phyloP scores from a whole-genome alignment of 2,888 invertebrate genomes.

The Metacarcinus magister region DNA sequence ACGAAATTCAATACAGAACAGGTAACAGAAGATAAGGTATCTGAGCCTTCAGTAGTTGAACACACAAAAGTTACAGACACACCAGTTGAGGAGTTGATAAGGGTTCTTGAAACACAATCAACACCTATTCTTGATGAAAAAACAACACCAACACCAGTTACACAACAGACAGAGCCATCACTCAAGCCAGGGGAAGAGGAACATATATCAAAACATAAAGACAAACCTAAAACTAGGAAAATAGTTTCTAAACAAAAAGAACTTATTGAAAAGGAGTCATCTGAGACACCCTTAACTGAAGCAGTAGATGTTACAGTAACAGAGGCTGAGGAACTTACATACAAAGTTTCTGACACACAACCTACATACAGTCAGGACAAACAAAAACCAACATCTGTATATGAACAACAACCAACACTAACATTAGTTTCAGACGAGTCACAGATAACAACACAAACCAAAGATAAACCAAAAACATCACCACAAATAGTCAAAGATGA shows the following conservation, averaged over 20 bases:
- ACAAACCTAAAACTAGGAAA: not conserved
- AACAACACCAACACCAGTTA: conserved; percentile 46
- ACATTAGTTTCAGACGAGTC: not conserved
- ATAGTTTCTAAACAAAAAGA: not conserved
- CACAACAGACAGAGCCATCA: conserved; percentile 46
- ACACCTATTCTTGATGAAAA: not conserved
- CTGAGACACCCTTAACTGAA: not conserved
- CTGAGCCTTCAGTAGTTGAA: not conserved
- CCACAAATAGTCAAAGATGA: not conserved
- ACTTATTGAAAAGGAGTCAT: too few relatives aligned
- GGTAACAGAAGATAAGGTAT: not conserved
- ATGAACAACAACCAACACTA: conserved; percentile 12
- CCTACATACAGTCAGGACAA: not conserved
- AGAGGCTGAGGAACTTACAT: not conserved
- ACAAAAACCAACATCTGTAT: not conserved
- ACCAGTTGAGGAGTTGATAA: conserved; percentile 20
- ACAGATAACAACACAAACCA: not conserved
- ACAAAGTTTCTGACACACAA: conserved; percentile 33
- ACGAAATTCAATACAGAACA: not conserved
- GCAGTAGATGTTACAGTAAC: not conserved
- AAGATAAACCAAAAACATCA: not conserved
- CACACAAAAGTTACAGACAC: conserved; percentile 28
- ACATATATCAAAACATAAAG: not conserved
- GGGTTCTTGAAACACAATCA: conserved; percentile 22
- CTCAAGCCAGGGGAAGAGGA: not conserved